Evolutionary conservation across 2,888 invertebrate species (phyloP).

Genomic region (Zelleria hepariella): DNA sequence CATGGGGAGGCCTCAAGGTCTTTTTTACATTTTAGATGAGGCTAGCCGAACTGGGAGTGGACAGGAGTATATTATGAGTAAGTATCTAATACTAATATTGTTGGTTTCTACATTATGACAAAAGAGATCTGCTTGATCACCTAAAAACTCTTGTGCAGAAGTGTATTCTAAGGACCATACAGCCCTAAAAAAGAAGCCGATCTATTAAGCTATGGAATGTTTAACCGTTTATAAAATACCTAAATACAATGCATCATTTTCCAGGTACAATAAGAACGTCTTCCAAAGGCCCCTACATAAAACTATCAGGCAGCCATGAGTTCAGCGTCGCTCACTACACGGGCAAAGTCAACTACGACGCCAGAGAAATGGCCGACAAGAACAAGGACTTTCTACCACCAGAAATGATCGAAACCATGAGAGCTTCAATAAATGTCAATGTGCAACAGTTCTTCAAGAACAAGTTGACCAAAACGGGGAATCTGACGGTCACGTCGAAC

Average conservation of each 20-base stretch:
- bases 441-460: constrained; percentile 86
- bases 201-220: too few species aligned
- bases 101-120: not conserved
- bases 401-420: constrained; percentile 89
- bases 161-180: too few species aligned
- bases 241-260: too few species aligned
- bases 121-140: not conserved
- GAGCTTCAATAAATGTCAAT: constrained; percentile 78
- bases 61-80: constrained; percentile 81
- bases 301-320: constrained; percentile 73
- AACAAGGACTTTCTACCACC: constrained; percentile 93
- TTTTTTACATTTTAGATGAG: constrained; percentile 89
- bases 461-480: constrained; percentile 89
- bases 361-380: constrained; percentile 86
- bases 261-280: constrained; percentile 71
- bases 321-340: constrained; percentile 93
- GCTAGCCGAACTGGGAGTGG: constrained; percentile 82
- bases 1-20: constrained; percentile 85
- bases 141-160: too few species aligned
- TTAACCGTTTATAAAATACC: too few species aligned
- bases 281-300: constrained; percentile 68
- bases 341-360: constrained; percentile 88
- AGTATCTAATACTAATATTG: constrained; percentile 14
- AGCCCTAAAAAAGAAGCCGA: too few species aligned
- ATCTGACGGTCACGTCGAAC: constrained; percentile 74